phyloP scores from a whole-genome alignment of 2,113 vertebrate species.

The Neomonachus schauinslandi region DNA sequence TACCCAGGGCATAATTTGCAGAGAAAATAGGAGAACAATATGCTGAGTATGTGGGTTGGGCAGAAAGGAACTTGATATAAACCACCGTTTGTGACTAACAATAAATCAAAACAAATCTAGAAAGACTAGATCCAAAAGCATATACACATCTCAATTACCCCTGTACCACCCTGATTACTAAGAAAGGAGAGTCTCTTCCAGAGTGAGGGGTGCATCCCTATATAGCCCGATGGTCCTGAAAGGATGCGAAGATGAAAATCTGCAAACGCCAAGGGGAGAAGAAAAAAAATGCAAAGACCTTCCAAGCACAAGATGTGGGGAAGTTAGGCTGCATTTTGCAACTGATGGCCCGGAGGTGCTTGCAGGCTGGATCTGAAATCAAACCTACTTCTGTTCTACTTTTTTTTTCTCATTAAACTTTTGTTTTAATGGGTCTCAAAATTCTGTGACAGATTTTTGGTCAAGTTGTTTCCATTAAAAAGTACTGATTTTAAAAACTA shows the following conservation, averaged over 20 bases:
- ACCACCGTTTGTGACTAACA: neutral
- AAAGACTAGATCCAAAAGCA: neutral
- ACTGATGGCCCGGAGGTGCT: neutral
- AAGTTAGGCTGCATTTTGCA: neutral
- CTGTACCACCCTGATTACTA: neutral
- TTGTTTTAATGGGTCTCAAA: no score
- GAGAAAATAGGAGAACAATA: neutral
- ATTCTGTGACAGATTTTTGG: no score
- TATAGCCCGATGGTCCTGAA: neutral
- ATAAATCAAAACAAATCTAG: neutral
- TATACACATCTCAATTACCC: neutral
- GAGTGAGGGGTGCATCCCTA: neutral
- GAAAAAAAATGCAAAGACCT: neutral
- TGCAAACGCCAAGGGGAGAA: neutral
- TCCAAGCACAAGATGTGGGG: neutral
- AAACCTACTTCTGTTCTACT: slow-evolving; percentile 45
- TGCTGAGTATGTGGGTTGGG: neutral
- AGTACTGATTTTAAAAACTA: no score
- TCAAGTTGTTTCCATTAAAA: no score
- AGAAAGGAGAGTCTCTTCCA: neutral
- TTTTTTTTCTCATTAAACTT: neutral
- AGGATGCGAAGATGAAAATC: neutral
- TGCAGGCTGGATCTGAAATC: slow-evolving; percentile 26
- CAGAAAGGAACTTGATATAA: neutral
- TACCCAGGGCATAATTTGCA: slow-evolving; percentile 42